Percentiles rank a stretch among this genome's conserved stretches.
Conservation (phyloP, 2,113 vertebrate species). For the Megaceryle maxima region DNA sequence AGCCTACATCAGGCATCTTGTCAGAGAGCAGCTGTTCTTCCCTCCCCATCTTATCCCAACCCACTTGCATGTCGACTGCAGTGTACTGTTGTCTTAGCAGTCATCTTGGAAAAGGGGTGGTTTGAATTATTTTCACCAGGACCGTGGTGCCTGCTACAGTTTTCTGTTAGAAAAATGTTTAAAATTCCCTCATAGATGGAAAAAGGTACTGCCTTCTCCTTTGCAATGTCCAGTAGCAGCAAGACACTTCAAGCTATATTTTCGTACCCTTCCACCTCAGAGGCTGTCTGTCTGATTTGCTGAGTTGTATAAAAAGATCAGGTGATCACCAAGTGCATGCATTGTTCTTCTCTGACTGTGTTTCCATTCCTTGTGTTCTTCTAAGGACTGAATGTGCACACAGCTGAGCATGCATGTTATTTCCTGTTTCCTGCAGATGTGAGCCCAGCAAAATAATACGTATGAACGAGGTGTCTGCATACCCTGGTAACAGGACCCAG, state of each 20-base stretch:
- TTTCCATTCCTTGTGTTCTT: neutral
- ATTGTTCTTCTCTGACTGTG: neutral
- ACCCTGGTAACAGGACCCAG: neutral
- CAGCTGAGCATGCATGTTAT: neutral
- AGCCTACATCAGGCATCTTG: conserved; percentile 21
- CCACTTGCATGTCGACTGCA: neutral
- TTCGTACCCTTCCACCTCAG: neutral
- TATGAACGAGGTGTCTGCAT: neutral
- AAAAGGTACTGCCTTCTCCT: neutral
- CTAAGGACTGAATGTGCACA: neutral
- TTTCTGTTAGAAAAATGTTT: neutral
- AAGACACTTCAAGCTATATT: neutral
- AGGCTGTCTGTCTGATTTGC: neutral
- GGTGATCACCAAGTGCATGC: neutral
- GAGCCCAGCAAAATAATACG: neutral
- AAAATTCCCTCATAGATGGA: neutral
- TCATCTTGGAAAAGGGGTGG: neutral
- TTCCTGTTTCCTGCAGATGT: neutral
- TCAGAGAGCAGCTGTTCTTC: conserved; percentile 29
- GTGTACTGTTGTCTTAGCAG: neutral
- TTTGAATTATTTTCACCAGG: conserved; percentile 25
- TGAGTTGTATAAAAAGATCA: neutral
- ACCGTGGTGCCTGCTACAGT: neutral
- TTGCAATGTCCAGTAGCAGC: neutral
- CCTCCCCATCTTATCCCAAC: neutral